A percentile compares a stretch with the other conserved stretches of the same genome.
Conservation (phyloP, 1,140 invertebrate genomes). For the Brachionus asplanchnoidis region DNA sequence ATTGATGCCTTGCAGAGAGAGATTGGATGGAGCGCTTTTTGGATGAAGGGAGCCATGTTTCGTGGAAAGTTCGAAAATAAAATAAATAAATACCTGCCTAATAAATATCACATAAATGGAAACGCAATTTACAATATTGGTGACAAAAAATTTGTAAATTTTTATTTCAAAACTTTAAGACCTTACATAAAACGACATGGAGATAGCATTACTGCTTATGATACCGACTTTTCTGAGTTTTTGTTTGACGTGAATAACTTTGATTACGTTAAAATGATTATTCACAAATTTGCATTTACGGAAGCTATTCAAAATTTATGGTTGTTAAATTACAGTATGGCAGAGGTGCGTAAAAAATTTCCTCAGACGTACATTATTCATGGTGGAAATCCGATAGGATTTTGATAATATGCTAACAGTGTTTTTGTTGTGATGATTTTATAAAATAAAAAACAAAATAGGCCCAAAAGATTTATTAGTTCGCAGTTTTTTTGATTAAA, state of each 20-base stretch:
- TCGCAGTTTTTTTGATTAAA: too few relatives aligned
- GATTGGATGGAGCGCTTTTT: not conserved
- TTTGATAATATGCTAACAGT: not conserved
- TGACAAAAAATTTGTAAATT: not conserved
- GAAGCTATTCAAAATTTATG: slow-evolving; percentile 29
- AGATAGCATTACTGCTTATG: slow-evolving; percentile 26
- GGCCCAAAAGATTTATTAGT: too few relatives aligned
- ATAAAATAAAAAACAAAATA: not conserved
- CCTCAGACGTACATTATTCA: slow-evolving; percentile 27
- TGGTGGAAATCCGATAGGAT: slow-evolving; percentile 8
- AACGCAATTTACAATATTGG: slow-evolving; percentile 37
- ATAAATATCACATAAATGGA: slow-evolving; percentile 41
- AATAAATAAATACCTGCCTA: slow-evolving; percentile 16
- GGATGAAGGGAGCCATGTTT: slow-evolving; percentile 34
- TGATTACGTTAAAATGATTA: not conserved
- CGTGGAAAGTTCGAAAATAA: not conserved
- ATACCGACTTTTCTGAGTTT: slow-evolving; percentile 31
- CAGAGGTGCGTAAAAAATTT: not conserved
- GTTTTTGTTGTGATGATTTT: not conserved
- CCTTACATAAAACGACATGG: slow-evolving; percentile 5
- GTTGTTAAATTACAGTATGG: not conserved
- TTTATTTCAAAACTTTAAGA: slow-evolving; percentile 29
- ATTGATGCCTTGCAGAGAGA: slow-evolving; percentile 12
- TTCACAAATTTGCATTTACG: slow-evolving; percentile 17
- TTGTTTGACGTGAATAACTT: slow-evolving; percentile 10